phyloP scores from a whole-genome alignment of 37 sponge, comb jelly and placozoan species.

The Ephydatia muelleri region DNA sequence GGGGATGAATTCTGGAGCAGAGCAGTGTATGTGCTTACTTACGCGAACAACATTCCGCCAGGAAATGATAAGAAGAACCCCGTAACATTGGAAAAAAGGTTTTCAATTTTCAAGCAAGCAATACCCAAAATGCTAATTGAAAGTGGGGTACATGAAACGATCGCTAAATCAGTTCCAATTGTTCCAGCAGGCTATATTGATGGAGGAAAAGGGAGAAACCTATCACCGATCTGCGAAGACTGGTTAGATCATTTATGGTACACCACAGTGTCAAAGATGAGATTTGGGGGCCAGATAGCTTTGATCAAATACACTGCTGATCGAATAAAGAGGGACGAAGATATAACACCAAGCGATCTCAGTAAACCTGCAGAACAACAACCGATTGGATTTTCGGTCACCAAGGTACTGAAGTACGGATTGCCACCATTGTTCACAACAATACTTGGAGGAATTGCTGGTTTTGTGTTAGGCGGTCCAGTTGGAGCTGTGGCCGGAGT shows the following conservation, averaged over 20 bases:
- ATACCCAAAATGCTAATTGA: neutral
- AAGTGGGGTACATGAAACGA: neutral
- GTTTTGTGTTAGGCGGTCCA: too few species aligned
- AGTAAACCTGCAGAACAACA: too few species aligned
- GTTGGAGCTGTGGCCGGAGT: too few species aligned
- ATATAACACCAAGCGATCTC: too few species aligned
- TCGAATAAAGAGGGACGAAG: neutral
- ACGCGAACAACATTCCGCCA: neutral
- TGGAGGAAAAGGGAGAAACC: neutral
- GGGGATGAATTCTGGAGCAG: neutral
- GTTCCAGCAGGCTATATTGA: neutral
- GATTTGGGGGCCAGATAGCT: neutral
- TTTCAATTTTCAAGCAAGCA: neutral
- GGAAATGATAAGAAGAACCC: neutral
- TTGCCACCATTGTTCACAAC: too few species aligned
- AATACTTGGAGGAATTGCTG: too few species aligned
- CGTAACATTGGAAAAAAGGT: neutral
- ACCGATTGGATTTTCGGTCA: too few species aligned
- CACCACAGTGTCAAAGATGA: neutral
- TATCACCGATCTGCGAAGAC: neutral
- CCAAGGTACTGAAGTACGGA: too few species aligned
- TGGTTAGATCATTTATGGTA: neutral
- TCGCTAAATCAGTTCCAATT: neutral
- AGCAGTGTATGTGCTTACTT: neutral
- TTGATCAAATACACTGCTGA: neutral